phyloP scores from a whole-genome alignment of 2,888 invertebrate species.

The Cephus rjabovi region DNA sequence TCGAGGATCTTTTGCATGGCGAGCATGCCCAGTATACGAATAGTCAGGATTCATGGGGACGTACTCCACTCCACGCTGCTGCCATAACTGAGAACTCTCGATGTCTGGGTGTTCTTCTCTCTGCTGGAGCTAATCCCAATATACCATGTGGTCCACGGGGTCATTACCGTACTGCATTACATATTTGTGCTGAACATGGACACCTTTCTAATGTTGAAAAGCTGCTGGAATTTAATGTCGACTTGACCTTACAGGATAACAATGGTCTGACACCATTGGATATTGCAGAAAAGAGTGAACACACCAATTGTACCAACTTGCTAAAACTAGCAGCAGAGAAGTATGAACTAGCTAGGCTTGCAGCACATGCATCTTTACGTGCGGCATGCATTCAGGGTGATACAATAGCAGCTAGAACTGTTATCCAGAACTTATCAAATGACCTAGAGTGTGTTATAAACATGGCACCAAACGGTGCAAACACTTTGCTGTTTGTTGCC shows the following conservation, averaged over 20 bases:
- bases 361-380: slow-evolving; percentile 81
- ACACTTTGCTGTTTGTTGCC: slow-evolving; percentile 89
- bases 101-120: slow-evolving; percentile 79
- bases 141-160: slow-evolving; percentile 76
- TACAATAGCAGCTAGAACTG: slow-evolving; percentile 73
- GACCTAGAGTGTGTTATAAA: slow-evolving; percentile 84
- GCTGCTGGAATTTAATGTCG: slow-evolving; percentile 77
- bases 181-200: slow-evolving; percentile 85
- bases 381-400: slow-evolving; percentile 84
- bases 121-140: slow-evolving; percentile 79
- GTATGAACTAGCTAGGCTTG: slow-evolving; percentile 78
- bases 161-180: slow-evolving; percentile 82
- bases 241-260: slow-evolving; percentile 73
- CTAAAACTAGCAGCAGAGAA: slow-evolving; percentile 77
- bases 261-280: slow-evolving; percentile 80
- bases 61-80: slow-evolving; percentile 86
- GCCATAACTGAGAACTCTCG: slow-evolving; percentile 82
- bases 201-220: slow-evolving; percentile 77
- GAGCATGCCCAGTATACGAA: slow-evolving; percentile 74
- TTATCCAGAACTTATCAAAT: slow-evolving; percentile 75
- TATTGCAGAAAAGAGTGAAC: slow-evolving; percentile 77
- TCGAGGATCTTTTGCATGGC: slow-evolving; percentile 83
- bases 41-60: slow-evolving; percentile 79
- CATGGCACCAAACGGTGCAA: slow-evolving; percentile 88
- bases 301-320: slow-evolving; percentile 74